Percentiles rank a stretch among this genome's conserved stretches.
These are phyloP conservation scores for Ammodramus savannarum DNA, from an alignment of 2,113 vertebrate genomes.

Conservation along the genomic window DNA sequence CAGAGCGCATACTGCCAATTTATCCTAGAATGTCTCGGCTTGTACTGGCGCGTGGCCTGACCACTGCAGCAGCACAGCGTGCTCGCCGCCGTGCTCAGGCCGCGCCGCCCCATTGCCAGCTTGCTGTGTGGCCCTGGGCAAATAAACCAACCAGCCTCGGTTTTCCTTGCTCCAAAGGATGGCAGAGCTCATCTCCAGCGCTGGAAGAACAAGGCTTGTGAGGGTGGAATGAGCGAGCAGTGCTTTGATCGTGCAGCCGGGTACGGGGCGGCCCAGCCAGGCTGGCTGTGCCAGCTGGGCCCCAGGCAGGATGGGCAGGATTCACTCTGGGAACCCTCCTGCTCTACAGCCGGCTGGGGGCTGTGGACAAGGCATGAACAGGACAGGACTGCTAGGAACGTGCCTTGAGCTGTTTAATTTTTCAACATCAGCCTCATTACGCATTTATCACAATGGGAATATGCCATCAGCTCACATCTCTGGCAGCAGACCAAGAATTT, in stretches of 20 bases:
- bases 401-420: too few species aligned
- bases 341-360: too few species aligned
- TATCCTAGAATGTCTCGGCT: conserved; percentile 51
- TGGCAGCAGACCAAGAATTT: too few species aligned
- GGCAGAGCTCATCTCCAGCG: not conserved
- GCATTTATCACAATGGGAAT: too few species aligned
- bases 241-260: not conserved
- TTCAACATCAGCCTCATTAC: too few species aligned
- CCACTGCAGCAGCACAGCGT: conserved; percentile 28
- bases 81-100: not conserved
- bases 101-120: not conserved
- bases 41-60: conserved; percentile 28
- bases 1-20: not conserved
- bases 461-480: too few species aligned
- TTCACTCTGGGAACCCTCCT: not conserved
- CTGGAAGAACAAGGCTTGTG: accelerated
- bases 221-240: not conserved
- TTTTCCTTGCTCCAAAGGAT: not conserved
- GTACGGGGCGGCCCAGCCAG: accelerated
- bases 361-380: too few species aligned
- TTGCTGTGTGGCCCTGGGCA: conserved; percentile 23
- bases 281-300: accelerated
- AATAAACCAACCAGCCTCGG: not conserved
- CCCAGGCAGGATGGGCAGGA: not conserved
- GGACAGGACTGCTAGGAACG: too few species aligned